Evolutionary conservation across 2,113 vertebrate genomes (phyloP), one percentile per base, ranked within the genome.

Genomic region (Nothoprocta pentlandii): DNA sequence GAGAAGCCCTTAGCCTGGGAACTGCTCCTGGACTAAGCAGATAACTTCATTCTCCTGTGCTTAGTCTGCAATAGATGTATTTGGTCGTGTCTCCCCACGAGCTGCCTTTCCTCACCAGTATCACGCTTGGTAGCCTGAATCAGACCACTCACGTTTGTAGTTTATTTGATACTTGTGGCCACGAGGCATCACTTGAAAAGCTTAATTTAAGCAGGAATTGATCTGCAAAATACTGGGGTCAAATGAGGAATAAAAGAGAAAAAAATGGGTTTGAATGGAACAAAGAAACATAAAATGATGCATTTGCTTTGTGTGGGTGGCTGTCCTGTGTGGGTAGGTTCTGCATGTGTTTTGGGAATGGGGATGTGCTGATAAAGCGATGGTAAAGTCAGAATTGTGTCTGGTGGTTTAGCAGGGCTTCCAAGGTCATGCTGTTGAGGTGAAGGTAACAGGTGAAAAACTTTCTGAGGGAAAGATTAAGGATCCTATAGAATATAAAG

Each of bases 41-140:
- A 22, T 64, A 32, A 30, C 2, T 77, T 61, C 11, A 22, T 1
- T 41, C 16, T 32, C 10, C 21, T 58, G 6, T 51, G 3, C 6
- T 3, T 59, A 12, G 28, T 74, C 1, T 56, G 64, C 20, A 42
- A 2, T 2, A 64, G 68, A 13, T 28, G 8, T 0, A 1, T 78
- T 17, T 12, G 16, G 16, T 23, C 17, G 73, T 75, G 39, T 64
- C 12, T 70, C 77, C 67, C 28, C 53, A 20, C 30, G 67, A 51
- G 10, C 11, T 85, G 26, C n/a, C 6, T 67, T 23, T 82, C n/a
- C 58, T 67, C n/a, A 5, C 76, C 11, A 49, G 19, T 58, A 16
- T 12, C 7, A 2, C 53, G 12, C 41, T 87, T 39, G 71, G 25
- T 70, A 36, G 53, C 16, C 61, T 61, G 6, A 76, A 26, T 85